These are phyloP conservation scores for Halocynthia aurantium DNA, from an alignment of 23 tunicate species.

Conservation along the genomic window DNA sequence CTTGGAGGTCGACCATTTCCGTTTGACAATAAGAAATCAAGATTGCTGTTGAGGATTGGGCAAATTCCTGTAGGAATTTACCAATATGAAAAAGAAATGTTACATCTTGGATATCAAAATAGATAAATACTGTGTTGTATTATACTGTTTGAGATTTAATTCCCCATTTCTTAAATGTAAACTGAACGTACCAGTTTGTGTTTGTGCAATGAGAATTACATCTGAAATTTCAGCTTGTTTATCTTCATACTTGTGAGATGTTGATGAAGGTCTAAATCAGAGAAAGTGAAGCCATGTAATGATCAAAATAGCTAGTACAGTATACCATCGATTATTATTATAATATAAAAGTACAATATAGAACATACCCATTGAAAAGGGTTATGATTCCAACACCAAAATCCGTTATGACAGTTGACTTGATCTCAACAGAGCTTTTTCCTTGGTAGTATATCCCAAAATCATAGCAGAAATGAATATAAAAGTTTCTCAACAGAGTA, in stretches of 20 bases:
- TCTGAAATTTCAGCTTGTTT: constrained; percentile 11
- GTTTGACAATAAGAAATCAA: constrained; percentile 19
- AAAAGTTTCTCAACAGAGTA: constrained; percentile 13
- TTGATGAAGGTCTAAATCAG: constrained; percentile 32
- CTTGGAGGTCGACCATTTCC: constrained; percentile 25
- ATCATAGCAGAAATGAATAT: constrained; percentile 29
- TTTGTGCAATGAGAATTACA: background rate
- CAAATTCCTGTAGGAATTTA: constrained; percentile 21
- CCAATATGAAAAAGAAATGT: background rate
- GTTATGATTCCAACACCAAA: constrained; percentile 23
- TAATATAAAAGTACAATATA: background rate
- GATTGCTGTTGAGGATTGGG: constrained; percentile 1
- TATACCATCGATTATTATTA: too few species aligned
- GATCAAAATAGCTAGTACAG: too few species aligned
- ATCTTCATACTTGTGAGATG: constrained; percentile 24
- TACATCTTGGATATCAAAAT: background rate
- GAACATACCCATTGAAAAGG: constrained; percentile 32
- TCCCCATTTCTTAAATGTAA: too few species aligned
- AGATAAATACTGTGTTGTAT: background rate
- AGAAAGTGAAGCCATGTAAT: background rate
- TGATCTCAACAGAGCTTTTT: constrained; percentile 12
- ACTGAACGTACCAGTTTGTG: constrained; percentile 13
- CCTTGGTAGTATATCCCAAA: constrained; percentile 40
- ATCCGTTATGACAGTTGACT: constrained; percentile 12
- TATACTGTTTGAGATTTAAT: background rate